Conservation (phyloP, 2,888 invertebrate species). For the Callyntrura guangdongensis region DNA sequence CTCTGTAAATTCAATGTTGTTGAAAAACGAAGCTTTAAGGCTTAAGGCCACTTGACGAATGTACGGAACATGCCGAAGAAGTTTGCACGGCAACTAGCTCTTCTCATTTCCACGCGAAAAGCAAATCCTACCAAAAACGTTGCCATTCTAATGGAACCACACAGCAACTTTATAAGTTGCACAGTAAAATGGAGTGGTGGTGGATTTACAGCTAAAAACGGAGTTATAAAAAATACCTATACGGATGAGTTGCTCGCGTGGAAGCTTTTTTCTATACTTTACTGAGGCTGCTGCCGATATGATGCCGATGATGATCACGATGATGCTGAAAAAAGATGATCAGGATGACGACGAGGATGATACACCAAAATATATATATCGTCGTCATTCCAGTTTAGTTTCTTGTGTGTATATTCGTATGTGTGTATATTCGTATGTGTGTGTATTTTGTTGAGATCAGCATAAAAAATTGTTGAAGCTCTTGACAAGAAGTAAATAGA, state of each 20-base stretch:
- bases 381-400: slow-evolving; percentile 10
- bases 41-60: slow-evolving; percentile 78
- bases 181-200: neutral
- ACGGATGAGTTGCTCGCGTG: slow-evolving; percentile 75
- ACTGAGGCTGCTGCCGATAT: neutral
- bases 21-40: slow-evolving; percentile 56
- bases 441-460: slow-evolving; percentile 61
- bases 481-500: slow-evolving; percentile 66
- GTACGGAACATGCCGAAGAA: slow-evolving; percentile 75
- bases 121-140: neutral
- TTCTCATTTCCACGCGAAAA: neutral
- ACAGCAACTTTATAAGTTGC: neutral
- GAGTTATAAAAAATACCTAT: slow-evolving; percentile 46
- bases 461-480: slow-evolving; percentile 65
- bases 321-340: neutral
- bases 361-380: neutral
- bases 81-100: no score
- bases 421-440: neutral
- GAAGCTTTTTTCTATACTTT: slow-evolving; percentile 10
- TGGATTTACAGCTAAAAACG: slow-evolving; percentile 46
- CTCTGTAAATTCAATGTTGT: neutral
- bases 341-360: slow-evolving; percentile 16
- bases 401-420: no score
- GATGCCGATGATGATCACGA: neutral
- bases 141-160: neutral